Conservation (phyloP, 2,797 vertebrate species). For the Fistularia commersonii region DNA sequence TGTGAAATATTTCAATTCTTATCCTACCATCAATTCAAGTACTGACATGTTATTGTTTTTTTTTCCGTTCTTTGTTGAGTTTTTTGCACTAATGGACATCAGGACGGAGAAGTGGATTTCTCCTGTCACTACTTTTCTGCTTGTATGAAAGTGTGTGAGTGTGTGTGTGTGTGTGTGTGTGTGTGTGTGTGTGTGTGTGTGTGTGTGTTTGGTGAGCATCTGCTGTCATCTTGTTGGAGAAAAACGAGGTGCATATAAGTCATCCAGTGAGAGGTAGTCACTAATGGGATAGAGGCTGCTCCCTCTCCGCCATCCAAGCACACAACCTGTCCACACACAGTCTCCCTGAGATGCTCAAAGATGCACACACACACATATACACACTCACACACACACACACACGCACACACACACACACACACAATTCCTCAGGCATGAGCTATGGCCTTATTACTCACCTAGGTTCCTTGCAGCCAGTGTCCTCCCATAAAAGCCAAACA, state of each 20-base stretch:
- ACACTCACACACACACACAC: not conserved
- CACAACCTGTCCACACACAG: constrained; percentile 26
- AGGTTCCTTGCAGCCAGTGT: constrained; percentile 56
- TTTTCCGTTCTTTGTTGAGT: too few species aligned
- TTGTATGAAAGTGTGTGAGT: constrained; percentile 41
- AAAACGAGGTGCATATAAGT: constrained; percentile 68
- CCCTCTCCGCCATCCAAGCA: constrained; percentile 33
- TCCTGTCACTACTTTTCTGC: too few species aligned
- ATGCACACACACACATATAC: too few species aligned
- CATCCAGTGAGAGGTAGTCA: constrained; percentile 72
- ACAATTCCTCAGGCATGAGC: constrained; percentile 54
- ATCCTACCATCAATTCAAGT: too few species aligned
- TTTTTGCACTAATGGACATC: too few species aligned
- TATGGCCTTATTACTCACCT: constrained; percentile 69
- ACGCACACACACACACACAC: constrained; percentile 10
- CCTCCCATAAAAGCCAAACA: constrained; percentile 57
- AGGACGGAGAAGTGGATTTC: too few species aligned
- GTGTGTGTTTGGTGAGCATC: constrained; percentile 40
- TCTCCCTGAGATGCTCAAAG: not conserved
- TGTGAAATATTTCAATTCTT: too few species aligned
- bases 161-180: constrained; percentile 52
- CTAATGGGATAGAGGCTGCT: constrained; percentile 70
- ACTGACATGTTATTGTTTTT: too few species aligned
- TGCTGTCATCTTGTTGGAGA: constrained; percentile 61
- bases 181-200: constrained; percentile 22